These are phyloP conservation scores for Anticlea derivata DNA, from an alignment of 2,888 invertebrate genomes.

Conservation along the genomic window DNA sequence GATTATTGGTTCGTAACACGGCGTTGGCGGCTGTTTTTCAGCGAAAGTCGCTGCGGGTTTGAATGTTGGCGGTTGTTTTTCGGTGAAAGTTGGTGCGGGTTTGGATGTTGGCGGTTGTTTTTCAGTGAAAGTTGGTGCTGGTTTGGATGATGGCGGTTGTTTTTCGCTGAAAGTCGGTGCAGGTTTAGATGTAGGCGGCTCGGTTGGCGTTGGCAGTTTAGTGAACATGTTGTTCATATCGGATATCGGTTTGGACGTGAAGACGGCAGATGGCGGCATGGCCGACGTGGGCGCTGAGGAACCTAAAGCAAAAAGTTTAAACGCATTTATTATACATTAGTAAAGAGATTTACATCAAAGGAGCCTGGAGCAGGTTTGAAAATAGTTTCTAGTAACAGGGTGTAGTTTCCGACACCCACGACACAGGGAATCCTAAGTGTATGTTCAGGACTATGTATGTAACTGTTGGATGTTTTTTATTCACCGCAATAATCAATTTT, in stretches of 20 bases:
- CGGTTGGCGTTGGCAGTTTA: constrained; percentile 52
- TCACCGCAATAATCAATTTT: no score
- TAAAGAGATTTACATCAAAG: no score
- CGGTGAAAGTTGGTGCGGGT: constrained; percentile 10
- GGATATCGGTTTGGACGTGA: constrained; percentile 61
- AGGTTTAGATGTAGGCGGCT: constrained; percentile 14
- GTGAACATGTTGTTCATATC: constrained; percentile 60
- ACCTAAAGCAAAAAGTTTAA: constrained; percentile 15
- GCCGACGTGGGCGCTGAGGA: constrained; percentile 46
- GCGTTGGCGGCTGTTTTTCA: constrained; percentile 35
- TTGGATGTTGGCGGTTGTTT: constrained; percentile 32
- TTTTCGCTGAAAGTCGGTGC: constrained; percentile 25
- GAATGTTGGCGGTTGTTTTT: constrained; percentile 36
- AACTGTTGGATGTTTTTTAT: no score
- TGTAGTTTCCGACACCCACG: no score
- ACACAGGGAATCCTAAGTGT: no score
- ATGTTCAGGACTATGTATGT: no score
- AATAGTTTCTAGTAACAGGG: no score
- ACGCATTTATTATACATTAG: no score
- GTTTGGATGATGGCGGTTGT: constrained; percentile 32
- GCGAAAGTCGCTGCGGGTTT: constrained; percentile 11
- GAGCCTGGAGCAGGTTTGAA: no score
- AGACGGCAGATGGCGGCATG: constrained; percentile 46
- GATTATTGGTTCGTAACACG: constrained; percentile 5
- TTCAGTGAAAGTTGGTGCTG: constrained; percentile 26